phyloP scores from a whole-genome alignment of 2,888 invertebrate genomes.

The Polydrusus pterygomalis region DNA sequence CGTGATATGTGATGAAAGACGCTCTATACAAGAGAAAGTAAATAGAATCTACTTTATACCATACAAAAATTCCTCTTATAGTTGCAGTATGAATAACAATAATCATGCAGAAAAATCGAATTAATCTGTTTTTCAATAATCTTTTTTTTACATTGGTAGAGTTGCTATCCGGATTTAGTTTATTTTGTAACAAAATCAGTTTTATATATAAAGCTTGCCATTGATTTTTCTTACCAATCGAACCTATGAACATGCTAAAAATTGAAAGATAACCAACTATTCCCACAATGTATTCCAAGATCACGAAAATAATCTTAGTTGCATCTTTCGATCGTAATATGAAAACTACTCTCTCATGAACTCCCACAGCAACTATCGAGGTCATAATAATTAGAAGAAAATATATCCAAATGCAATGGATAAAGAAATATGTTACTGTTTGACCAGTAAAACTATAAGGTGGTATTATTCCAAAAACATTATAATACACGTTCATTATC shows the following conservation, averaged over 20 bases:
- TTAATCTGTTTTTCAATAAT: not conserved
- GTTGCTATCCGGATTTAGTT: not conserved
- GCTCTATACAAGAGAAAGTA: slow-evolving; percentile 8
- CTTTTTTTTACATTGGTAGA: not conserved
- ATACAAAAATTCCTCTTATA: not conserved
- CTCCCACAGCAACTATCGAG: not conserved
- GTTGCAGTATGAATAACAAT: not conserved
- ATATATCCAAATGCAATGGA: not conserved
- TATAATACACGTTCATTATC: not conserved
- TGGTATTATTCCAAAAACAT: not conserved
- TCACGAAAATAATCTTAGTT: not conserved
- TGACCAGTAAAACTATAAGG: slow-evolving; percentile 2
- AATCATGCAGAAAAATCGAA: not conserved
- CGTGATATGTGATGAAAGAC: not conserved
- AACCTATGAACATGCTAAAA: not conserved
- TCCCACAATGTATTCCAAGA: not conserved
- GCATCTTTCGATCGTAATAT: not conserved
- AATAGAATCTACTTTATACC: not conserved
- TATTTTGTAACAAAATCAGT: not conserved
- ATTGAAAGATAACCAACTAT: not conserved
- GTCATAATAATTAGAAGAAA: not conserved
- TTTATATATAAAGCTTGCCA: not conserved
- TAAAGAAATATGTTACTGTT: not conserved
- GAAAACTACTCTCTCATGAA: not conserved
- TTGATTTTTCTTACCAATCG: not conserved